phyloP scores from a whole-genome alignment of 2,888 invertebrate species.

The Nymphalis c-album region DNA sequence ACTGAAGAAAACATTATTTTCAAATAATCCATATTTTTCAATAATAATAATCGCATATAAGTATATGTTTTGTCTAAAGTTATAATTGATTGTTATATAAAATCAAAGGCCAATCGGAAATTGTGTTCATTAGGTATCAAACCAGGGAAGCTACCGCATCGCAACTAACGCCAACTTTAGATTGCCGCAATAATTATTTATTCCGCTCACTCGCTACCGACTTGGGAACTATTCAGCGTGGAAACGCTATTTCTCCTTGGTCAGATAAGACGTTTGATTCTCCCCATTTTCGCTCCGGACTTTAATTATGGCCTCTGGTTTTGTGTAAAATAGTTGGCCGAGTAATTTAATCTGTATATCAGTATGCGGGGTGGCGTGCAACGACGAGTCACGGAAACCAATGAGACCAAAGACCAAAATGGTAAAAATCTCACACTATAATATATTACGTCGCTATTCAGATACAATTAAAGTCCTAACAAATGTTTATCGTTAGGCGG shows the following conservation, averaged over 20 bases:
- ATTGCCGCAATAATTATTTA: constrained; percentile 80
- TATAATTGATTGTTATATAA: constrained; percentile 20
- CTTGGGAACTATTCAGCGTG: constrained; percentile 76
- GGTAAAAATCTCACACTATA: constrained; percentile 26
- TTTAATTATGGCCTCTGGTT: constrained; percentile 80
- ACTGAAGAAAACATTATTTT: too few species aligned
- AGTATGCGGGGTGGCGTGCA: constrained; percentile 67
- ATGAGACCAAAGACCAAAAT: constrained; percentile 39
- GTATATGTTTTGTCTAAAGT: constrained; percentile 3
- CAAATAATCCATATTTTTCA: too few species aligned
- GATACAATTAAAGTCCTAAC: background rate
- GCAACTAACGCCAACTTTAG: constrained; percentile 65
- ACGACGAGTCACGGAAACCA: constrained; percentile 52
- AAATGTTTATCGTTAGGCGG: constrained; percentile 6
- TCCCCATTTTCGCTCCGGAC: constrained; percentile 74
- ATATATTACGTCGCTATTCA: constrained; percentile 2
- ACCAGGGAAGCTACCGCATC: constrained; percentile 50
- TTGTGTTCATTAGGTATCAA: constrained; percentile 71
- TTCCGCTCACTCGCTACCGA: constrained; percentile 78
- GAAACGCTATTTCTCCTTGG: constrained; percentile 78
- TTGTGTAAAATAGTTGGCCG: constrained; percentile 80
- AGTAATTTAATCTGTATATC: constrained; percentile 80
- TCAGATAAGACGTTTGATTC: constrained; percentile 82
- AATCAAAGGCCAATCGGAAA: constrained; percentile 49
- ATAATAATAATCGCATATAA: too few species aligned